Percentiles rank a stretch among this genome's conserved stretches.
These are phyloP conservation scores for Trichomalopsis sarcophagae DNA, from an alignment of 1,140 invertebrate genomes.

Conservation along the genomic window DNA sequence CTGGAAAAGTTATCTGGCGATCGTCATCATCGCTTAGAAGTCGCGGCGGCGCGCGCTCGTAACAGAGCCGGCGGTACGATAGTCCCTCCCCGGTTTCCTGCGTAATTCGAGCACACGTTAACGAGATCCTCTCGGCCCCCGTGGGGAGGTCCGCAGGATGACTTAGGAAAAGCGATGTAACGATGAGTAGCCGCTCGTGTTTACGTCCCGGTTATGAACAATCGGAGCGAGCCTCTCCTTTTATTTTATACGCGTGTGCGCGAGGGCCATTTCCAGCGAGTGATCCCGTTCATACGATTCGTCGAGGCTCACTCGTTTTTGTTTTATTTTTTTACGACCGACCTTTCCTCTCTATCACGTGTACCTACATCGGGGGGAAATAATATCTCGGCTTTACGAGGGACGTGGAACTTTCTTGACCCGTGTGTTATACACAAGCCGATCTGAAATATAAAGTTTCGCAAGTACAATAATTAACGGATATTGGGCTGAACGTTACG, in stretches of 20 bases:
- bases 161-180: neutral
- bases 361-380: too few species aligned
- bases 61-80: neutral
- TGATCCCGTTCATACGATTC: neutral
- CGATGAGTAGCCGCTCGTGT: conserved; percentile 8
- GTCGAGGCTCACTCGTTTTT: too few species aligned
- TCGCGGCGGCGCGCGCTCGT: neutral
- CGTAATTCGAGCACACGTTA: conserved; percentile 26
- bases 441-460: too few species aligned
- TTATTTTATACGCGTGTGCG: neutral
- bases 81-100: neutral
- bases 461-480: too few species aligned
- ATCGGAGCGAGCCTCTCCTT: neutral
- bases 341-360: too few species aligned
- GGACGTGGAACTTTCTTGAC: too few species aligned
- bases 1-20: neutral
- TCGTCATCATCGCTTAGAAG: conserved; percentile 1
- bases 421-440: too few species aligned
- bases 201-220: neutral
- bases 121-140: neutral
- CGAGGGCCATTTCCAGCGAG: neutral
- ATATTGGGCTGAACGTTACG: too few species aligned
- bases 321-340: too few species aligned
- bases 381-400: too few species aligned
- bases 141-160: neutral